These are phyloP conservation scores for Takifugu flavidus DNA, from an alignment of 2,113 vertebrate genomes.

Conservation along the genomic window DNA sequence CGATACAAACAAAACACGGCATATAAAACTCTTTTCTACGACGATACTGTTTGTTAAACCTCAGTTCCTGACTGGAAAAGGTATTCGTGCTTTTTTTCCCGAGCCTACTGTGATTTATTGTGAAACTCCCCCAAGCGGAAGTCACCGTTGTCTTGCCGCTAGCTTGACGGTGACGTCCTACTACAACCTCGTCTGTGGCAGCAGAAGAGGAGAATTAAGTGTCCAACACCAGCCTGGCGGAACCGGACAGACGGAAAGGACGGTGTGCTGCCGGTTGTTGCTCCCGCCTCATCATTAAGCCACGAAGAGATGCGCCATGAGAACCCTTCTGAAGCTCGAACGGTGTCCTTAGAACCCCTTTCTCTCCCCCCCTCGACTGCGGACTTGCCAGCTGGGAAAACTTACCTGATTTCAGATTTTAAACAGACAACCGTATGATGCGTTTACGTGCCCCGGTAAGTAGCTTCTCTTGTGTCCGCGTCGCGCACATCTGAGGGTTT, in stretches of 20 bases:
- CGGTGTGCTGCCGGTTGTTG: constrained; percentile 25
- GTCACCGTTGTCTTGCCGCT: background rate
- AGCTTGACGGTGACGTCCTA: constrained; percentile 26
- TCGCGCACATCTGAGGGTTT: no score
- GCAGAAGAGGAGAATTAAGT: constrained; percentile 57
- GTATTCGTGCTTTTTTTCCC: background rate
- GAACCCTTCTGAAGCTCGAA: constrained; percentile 18
- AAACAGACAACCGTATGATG: constrained; percentile 48
- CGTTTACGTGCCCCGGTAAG: constrained; percentile 62
- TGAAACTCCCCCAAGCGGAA: constrained; percentile 16
- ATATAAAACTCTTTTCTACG: no score
- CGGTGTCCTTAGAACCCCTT: constrained; percentile 28
- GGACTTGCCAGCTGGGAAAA: constrained; percentile 38
- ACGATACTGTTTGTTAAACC: no score
- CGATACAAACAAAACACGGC: background rate
- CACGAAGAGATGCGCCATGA: constrained; percentile 32
- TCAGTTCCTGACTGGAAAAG: no score
- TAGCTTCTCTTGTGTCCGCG: constrained; percentile 6
- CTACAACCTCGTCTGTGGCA: constrained; percentile 60
- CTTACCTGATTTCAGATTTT: constrained; percentile 36
- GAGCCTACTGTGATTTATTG: constrained; percentile 27
- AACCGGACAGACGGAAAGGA: constrained; percentile 35
- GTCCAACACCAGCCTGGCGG: constrained; percentile 46
- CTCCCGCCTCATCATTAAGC: background rate
- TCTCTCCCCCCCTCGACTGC: constrained; percentile 12